Conservation (phyloP, 2,888 invertebrate species). For the Cyrtodaria siliqua region DNA sequence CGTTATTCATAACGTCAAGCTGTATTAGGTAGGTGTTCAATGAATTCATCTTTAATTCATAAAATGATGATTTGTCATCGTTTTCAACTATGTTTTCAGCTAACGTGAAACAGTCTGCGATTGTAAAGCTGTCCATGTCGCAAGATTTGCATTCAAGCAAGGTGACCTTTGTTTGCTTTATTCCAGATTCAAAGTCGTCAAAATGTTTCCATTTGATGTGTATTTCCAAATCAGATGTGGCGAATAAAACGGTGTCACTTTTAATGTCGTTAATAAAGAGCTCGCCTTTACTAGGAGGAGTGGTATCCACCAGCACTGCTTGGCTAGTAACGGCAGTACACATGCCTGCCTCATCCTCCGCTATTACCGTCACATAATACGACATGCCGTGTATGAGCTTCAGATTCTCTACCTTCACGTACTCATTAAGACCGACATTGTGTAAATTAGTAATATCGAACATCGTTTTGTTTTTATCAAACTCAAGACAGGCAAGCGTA, state of each 20-base stretch:
- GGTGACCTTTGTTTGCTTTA: constrained; percentile 23
- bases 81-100: constrained; percentile 36
- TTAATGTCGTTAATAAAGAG: constrained; percentile 40
- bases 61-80: constrained; percentile 59
- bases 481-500: constrained; percentile 41
- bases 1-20: constrained; percentile 61
- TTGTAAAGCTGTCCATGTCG: constrained; percentile 1
- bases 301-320: constrained; percentile 61
- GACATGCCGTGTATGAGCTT: constrained; percentile 46
- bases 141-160: constrained; percentile 38
- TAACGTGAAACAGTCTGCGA: constrained; percentile 21
- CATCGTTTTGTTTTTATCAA: constrained; percentile 27
- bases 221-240: constrained; percentile 29
- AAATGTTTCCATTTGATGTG: constrained; percentile 46
- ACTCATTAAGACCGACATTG: constrained; percentile 58
- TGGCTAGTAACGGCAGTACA: constrained; percentile 52
- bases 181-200: constrained; percentile 52
- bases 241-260: constrained; percentile 31
- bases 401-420: constrained; percentile 38
- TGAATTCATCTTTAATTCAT: constrained; percentile 54
- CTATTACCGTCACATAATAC: constrained; percentile 65
- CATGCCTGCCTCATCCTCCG: constrained; percentile 64
- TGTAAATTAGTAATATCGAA: constrained; percentile 45
- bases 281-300: constrained; percentile 55
- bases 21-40: constrained; percentile 47